These are phyloP conservation scores for Epinephelus awoara DNA, from an alignment of 2,797 vertebrate species.

Conservation along the genomic window DNA sequence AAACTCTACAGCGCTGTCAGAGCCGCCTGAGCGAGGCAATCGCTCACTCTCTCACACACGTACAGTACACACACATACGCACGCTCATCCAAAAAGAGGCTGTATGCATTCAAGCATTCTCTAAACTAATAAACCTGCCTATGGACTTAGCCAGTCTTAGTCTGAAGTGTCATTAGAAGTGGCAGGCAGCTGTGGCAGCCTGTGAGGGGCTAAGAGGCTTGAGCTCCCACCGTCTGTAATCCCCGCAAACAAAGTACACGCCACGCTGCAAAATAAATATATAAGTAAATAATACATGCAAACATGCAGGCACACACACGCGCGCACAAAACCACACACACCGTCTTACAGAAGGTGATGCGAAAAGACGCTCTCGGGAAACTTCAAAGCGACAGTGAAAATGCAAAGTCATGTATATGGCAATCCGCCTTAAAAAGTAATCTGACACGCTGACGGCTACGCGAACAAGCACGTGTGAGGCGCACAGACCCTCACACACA, in stretches of 20 bases:
- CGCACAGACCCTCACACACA: background rate
- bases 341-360: constrained; percentile 63
- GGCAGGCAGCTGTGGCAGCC: constrained; percentile 79
- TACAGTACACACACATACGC: constrained; percentile 28
- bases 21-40: constrained; percentile 47
- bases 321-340: constrained; percentile 10
- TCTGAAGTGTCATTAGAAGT: constrained; percentile 82
- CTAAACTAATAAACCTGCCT: constrained; percentile 81
- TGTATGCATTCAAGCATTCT: constrained; percentile 73
- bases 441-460: constrained; percentile 65
- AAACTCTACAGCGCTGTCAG: constrained; percentile 70
- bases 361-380: constrained; percentile 31
- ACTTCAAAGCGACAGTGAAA: constrained; percentile 71
- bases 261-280: constrained; percentile 67
- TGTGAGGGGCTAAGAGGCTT: constrained; percentile 76
- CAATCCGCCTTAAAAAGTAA: constrained; percentile 74
- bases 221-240: constrained; percentile 77
- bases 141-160: constrained; percentile 79
- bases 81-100: constrained; percentile 39
- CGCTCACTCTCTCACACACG: constrained; percentile 47
- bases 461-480: background rate
- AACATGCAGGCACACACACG: constrained; percentile 36
- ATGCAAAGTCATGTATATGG: constrained; percentile 74
- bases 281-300: constrained; percentile 66
- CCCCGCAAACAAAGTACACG: constrained; percentile 73